These are phyloP conservation scores for Diadophis punctatus DNA, from an alignment of 2,113 vertebrate genomes.

Conservation along the genomic window DNA sequence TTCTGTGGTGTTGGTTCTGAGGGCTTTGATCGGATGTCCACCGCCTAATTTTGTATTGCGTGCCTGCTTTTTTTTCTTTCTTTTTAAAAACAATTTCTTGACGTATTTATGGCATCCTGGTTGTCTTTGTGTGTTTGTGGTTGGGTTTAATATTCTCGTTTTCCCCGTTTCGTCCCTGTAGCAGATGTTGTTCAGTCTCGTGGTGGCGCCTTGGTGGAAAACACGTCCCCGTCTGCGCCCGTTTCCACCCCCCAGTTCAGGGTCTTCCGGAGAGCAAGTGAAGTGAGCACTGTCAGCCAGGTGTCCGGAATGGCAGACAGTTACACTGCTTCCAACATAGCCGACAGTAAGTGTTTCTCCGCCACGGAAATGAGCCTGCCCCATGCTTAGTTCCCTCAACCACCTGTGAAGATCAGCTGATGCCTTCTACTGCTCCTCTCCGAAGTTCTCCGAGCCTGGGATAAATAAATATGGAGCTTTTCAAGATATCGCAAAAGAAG, in stretches of 20 bases:
- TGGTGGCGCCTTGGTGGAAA: slow-evolving; percentile 91
- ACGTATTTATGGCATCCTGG: slow-evolving; percentile 46
- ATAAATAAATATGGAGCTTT: background rate
- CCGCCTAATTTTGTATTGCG: slow-evolving; percentile 12
- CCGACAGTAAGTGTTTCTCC: slow-evolving; percentile 88
- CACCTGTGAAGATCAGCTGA: background rate
- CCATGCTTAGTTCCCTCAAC: background rate
- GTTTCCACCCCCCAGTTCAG: slow-evolving; percentile 79
- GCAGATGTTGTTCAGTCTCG: slow-evolving; percentile 95
- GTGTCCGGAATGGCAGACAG: slow-evolving; percentile 97
- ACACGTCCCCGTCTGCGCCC: slow-evolving; percentile 85
- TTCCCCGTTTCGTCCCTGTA: slow-evolving; percentile 86
- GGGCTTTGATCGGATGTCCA: slow-evolving; percentile 40
- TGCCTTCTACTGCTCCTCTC: background rate
- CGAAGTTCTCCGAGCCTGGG: background rate
- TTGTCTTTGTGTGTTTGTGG: slow-evolving; percentile 54
- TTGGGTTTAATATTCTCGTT: slow-evolving; percentile 75
- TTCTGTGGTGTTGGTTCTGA: slow-evolving; percentile 32
- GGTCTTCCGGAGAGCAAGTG: slow-evolving; percentile 90
- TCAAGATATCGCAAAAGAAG: background rate
- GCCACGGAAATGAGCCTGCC: background rate
- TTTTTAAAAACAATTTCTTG: background rate
- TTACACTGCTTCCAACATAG: slow-evolving; percentile 92
- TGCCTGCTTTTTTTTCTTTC: slow-evolving; percentile 18
- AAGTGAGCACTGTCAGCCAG: slow-evolving; percentile 98